Percentiles rank a stretch among this genome's conserved stretches.
Evolutionary conservation across 2,797 vertebrate genomes (phyloP).

Genomic region (Cuniculus paca): DNA sequence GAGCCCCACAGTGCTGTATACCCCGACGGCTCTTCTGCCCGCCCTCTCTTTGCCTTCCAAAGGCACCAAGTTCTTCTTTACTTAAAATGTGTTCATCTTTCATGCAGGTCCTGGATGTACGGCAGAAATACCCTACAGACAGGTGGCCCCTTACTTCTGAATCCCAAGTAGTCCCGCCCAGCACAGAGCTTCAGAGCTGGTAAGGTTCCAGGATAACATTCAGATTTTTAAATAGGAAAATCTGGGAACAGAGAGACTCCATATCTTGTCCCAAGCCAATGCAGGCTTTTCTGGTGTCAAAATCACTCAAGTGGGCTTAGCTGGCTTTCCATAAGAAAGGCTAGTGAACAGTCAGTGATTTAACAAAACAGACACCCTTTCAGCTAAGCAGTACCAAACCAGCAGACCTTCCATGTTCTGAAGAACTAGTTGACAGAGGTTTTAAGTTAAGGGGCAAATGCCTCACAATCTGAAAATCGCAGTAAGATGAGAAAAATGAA

Average conservation of each 20-base stretch:
- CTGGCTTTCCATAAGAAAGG: slow-evolving; percentile 20
- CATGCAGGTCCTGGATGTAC: neutral
- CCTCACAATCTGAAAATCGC: neutral
- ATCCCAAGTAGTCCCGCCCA: neutral
- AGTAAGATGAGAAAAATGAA: slow-evolving; percentile 49
- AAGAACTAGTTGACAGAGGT: neutral
- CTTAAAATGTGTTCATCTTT: slow-evolving; percentile 72
- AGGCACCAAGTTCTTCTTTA: slow-evolving; percentile 68
- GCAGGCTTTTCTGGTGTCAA: neutral
- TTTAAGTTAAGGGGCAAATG: slow-evolving; percentile 15
- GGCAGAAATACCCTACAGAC: slow-evolving; percentile 9
- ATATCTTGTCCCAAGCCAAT: neutral
- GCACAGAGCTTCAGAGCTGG: slow-evolving; percentile 21
- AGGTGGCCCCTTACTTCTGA: neutral
- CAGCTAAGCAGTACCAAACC: neutral
- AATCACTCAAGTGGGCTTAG: neutral
- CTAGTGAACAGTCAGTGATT: slow-evolving; percentile 4
- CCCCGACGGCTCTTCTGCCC: slow-evolving; percentile 42
- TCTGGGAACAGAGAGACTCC: neutral
- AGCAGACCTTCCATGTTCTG: neutral
- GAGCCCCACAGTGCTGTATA: slow-evolving; percentile 14
- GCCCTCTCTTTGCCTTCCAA: slow-evolving; percentile 69
- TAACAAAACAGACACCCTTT: slow-evolving; percentile 22
- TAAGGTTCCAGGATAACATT: slow-evolving; percentile 5
- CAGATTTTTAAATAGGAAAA: slow-evolving; percentile 38